phyloP scores from a whole-genome alignment of 2,888 invertebrate genomes.

The Psylliodes chrysocephalus region DNA sequence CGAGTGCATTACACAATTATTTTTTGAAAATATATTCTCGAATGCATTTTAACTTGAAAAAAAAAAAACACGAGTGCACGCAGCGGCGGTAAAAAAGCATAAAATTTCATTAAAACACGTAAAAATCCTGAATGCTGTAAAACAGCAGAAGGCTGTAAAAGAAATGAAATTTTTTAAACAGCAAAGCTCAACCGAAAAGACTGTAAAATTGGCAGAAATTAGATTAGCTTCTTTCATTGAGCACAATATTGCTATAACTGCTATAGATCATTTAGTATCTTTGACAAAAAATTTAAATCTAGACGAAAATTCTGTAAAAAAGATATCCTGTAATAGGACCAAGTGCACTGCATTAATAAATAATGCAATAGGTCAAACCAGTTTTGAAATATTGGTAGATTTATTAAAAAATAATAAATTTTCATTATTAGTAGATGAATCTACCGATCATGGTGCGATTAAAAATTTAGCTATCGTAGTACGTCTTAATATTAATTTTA shows the following conservation, averaged over 20 bases:
- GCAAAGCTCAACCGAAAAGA: neutral
- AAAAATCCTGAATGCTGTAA: neutral
- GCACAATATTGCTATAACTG: neutral
- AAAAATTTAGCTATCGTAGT: conserved; percentile 33
- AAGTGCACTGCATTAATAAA: neutral
- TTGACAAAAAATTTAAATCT: neutral
- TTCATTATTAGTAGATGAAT: conserved; percentile 39
- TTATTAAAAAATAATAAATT: conserved; percentile 24
- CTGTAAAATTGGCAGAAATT: neutral
- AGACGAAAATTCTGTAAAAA: too few relatives aligned
- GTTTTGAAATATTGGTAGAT: neutral
- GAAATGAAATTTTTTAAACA: neutral
- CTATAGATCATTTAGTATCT: neutral
- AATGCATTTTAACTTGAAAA: too few relatives aligned
- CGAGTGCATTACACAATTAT: too few relatives aligned
- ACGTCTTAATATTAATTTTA: conserved; percentile 5
- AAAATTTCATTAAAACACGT: too few relatives aligned
- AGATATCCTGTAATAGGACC: neutral
- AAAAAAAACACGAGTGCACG: too few relatives aligned
- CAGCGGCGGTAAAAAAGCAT: too few relatives aligned
- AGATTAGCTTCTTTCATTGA: neutral
- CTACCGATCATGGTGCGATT: conserved; percentile 29
- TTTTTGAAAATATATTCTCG: too few relatives aligned
- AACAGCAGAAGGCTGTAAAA: neutral
- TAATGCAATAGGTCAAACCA: neutral